A percentile compares a stretch with the other conserved stretches of the same genome.
phyloP scores from a whole-genome alignment of 2,113 vertebrate genomes.

The Pollachius pollachius region DNA sequence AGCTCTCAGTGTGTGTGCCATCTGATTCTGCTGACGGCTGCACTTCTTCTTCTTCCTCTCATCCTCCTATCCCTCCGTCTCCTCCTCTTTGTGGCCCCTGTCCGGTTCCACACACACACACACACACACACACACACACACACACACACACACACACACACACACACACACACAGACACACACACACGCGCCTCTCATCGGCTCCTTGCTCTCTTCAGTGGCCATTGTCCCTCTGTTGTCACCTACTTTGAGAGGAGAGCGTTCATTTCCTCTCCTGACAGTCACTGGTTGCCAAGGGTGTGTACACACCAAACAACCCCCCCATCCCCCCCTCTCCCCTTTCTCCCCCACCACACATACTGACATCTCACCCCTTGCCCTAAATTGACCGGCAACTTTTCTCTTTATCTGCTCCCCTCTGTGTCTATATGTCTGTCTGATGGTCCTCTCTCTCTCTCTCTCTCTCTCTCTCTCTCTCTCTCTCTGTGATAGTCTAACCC shows the following conservation, averaged over 20 bases:
- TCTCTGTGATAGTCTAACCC: neutral
- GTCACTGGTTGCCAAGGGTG: conserved; percentile 54
- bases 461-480: conserved; percentile 7
- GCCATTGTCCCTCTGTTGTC: conserved; percentile 37
- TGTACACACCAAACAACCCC: conserved; percentile 68
- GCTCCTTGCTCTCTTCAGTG: too few relatives aligned
- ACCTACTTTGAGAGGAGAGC: conserved; percentile 63
- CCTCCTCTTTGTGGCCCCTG: conserved; percentile 33
- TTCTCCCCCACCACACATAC: conserved; percentile 7
- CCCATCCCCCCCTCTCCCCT: conserved; percentile 48
- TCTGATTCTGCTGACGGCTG: conserved; percentile 83
- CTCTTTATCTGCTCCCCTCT: conserved; percentile 42
- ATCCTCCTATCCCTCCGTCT: conserved; percentile 29
- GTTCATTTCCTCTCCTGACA: conserved; percentile 64
- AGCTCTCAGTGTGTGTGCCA: conserved; percentile 52
- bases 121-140: too few relatives aligned
- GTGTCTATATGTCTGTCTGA: too few relatives aligned
- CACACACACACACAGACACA: neutral
- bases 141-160: too few relatives aligned
- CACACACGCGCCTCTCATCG: neutral
- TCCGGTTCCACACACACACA: too few relatives aligned
- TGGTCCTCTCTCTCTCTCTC: conserved; percentile 2
- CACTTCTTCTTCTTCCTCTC: conserved; percentile 48
- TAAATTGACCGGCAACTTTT: conserved; percentile 44
- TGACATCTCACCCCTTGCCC: conserved; percentile 24